Conservation (phyloP, 2,113 vertebrate species). For the Capra hircus region DNA sequence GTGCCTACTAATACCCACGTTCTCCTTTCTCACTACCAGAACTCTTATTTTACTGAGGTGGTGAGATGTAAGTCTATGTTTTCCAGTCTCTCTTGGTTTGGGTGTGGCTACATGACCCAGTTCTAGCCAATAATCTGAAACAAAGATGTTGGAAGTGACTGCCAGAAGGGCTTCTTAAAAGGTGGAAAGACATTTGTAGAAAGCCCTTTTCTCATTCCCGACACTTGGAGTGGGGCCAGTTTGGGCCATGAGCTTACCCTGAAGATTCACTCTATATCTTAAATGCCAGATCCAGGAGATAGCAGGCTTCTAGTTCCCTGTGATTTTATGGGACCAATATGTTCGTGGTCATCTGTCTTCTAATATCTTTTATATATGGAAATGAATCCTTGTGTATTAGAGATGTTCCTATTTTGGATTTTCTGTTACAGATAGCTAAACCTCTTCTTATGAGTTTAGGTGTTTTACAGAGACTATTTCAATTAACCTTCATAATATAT, state of each 20-base stretch:
- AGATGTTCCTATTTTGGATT: background rate
- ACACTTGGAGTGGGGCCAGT: background rate
- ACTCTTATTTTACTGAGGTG: background rate
- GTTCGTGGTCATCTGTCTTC: background rate
- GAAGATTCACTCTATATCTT: background rate
- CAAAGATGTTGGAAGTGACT: background rate
- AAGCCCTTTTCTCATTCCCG: background rate
- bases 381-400: background rate
- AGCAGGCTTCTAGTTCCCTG: background rate
- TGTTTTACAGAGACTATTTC: background rate
- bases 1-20: background rate
- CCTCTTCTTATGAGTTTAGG: background rate
- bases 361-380: background rate
- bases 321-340: background rate
- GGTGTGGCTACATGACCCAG: background rate
- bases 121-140: background rate
- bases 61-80: background rate
- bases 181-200: background rate
- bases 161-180: background rate
- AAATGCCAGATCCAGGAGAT: background rate
- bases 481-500: background rate
- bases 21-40: background rate
- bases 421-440: background rate
- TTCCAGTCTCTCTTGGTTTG: background rate
- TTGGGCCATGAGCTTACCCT: background rate